Base-by-base conservation (phyloP, 2,888 invertebrate species). In the Gastrophysa polygoni region DNA sequence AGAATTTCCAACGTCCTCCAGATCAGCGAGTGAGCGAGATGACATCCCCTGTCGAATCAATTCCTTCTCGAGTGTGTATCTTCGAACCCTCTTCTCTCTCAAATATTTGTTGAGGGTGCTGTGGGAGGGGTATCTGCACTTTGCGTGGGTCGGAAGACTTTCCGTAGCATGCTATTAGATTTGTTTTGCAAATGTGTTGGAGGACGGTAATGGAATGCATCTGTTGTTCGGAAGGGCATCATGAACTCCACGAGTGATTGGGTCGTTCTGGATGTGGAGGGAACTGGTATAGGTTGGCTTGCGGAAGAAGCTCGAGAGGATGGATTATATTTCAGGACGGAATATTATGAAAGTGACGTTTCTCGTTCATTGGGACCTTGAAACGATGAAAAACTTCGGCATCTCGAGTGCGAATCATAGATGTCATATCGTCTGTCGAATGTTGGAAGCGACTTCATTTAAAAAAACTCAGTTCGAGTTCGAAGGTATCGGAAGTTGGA, bases 131-230 rank as follows among this genome's bases (percentile, higher is more conserved):
- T 3, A 24, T 24, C 24, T 24, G 24, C 24, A 24, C 24, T 24
- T 24, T 24, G 24, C 7, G 4, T 7, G 24, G 24, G 24, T 5
- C 24, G 24, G 7, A 14, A 43, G 54, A 24, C 52, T 52, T 21
- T 21, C 16, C 8, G 43, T 14, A 38, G 43, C 43, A 14, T n/a
- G 43, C 54, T 43, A 43, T 43, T 28, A 43, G 43, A 54, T 54
- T 54, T 54, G 54, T 54, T 54, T 54, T 54, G 54, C 54, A 54
- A 54, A 54, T 54, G 54, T 38, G 54, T 54, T 54, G 43, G 44
- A 43, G 54, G 24, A 54, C 24, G 14, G 14, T 44, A 43, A 54
- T 54, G 54, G 43, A 54, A 43, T 54, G n/a, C 43, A 43, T 24
- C 28, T 43, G 21, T 24, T 34, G 54, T 44, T 54, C 11, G 21